These are phyloP conservation scores for Cataglyphis albicans DNA, from an alignment of 2,888 invertebrate genomes.

Conservation along the genomic window DNA sequence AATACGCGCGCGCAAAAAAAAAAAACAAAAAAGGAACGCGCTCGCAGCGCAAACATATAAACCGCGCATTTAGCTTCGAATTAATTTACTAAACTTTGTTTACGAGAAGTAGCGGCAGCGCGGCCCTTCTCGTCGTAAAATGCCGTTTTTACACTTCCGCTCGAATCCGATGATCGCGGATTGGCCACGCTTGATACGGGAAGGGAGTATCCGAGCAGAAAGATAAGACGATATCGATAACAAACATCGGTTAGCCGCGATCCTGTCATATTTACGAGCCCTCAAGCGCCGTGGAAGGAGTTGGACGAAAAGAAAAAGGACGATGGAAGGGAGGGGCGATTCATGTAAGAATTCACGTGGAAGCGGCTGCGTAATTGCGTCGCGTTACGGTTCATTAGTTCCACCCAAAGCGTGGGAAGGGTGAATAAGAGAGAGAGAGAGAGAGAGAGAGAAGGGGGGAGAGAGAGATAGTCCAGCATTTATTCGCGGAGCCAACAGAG, in stretches of 20 bases:
- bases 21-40: neutral
- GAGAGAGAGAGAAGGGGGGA: neutral
- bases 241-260: constrained; percentile 64
- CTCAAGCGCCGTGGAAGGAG: constrained; percentile 30
- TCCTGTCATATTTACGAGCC: constrained; percentile 70
- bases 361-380: constrained; percentile 72
- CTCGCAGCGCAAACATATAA: constrained; percentile 21
- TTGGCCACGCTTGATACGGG: constrained; percentile 27
- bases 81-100: constrained; percentile 55
- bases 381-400: constrained; percentile 72
- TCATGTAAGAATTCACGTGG: constrained; percentile 60
- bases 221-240: constrained; percentile 73
- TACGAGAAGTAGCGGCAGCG: constrained; percentile 40
- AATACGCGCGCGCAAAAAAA: neutral
- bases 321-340: constrained; percentile 13
- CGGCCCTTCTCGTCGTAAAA: constrained; percentile 58
- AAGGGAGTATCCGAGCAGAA: constrained; percentile 40
- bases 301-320: constrained; percentile 13
- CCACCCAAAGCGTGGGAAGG: constrained; percentile 57
- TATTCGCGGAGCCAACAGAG: constrained; percentile 69
- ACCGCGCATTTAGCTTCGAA: constrained; percentile 42
- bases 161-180: constrained; percentile 48
- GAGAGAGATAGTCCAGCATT: constrained; percentile 50
- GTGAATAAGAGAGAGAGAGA: neutral
- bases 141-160: constrained; percentile 65